Conservation (phyloP, 2,113 vertebrate genomes). For the Ellobius talpinus region DNA sequence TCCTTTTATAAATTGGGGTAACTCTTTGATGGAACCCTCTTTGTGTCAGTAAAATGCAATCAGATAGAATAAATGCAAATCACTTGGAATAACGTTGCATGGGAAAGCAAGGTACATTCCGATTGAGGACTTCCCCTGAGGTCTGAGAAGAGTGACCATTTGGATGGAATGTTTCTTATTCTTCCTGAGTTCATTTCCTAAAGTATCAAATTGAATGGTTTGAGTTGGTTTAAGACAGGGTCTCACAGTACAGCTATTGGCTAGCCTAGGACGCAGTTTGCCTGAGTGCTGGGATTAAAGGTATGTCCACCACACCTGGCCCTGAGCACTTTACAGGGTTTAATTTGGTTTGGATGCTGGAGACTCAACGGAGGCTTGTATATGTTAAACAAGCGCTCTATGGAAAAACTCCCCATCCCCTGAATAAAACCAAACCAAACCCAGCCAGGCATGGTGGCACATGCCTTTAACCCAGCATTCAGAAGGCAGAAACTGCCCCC, state of each 20-base stretch:
- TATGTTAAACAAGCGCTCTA: background rate
- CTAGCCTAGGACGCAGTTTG: background rate
- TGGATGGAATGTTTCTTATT: conserved; percentile 25
- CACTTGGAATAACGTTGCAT: background rate
- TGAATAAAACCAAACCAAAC: background rate
- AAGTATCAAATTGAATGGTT: background rate
- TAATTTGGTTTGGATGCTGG: background rate
- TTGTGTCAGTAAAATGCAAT: background rate
- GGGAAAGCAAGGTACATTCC: background rate
- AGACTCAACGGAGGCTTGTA: background rate
- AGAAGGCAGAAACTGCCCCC: background rate
- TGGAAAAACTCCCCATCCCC: background rate
- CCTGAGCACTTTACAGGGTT: background rate
- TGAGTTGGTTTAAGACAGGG: background rate
- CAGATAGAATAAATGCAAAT: background rate
- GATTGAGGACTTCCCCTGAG: background rate
- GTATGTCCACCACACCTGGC: background rate
- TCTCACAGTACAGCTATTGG: background rate
- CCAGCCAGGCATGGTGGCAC: background rate
- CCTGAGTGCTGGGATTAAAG: background rate
- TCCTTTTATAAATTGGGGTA: background rate
- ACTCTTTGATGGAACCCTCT: background rate
- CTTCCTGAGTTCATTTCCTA: background rate
- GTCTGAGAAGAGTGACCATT: background rate
- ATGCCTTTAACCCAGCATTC: background rate